Percentiles rank a stretch among this genome's conserved stretches.
Evolutionary conservation across 2,113 vertebrate species (phyloP).

Genomic region (Thryonomys swinderianus): DNA sequence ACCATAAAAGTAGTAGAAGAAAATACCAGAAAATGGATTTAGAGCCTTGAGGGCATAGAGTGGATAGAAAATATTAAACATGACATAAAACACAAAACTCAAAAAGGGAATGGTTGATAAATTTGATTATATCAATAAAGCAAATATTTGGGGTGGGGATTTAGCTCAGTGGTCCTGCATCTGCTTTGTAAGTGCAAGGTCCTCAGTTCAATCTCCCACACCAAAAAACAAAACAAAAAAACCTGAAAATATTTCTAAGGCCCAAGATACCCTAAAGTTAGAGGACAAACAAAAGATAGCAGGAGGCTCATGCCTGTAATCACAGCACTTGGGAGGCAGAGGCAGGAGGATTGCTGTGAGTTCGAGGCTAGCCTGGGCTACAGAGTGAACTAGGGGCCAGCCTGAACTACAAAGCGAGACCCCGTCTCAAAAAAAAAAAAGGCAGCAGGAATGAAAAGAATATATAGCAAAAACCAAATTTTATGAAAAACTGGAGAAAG

Average conservation of each 20-base stretch:
- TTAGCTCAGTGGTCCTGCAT: too few relatives aligned
- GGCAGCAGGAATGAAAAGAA: background rate
- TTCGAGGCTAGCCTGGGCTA: too few relatives aligned
- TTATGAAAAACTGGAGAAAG: background rate
- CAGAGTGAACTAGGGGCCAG: too few relatives aligned
- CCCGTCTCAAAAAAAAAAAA: too few relatives aligned
- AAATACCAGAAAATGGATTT: conserved; percentile 3
- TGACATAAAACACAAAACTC: background rate
- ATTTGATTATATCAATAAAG: background rate
- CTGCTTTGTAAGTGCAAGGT: too few relatives aligned
- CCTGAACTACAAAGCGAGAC: too few relatives aligned
- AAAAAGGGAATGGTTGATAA: background rate
- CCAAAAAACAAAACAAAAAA: too few relatives aligned
- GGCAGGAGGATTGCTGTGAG: too few relatives aligned
- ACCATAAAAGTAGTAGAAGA: background rate
- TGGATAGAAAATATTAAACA: background rate
- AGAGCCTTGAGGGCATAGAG: background rate
- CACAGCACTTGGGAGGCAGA: too few relatives aligned
- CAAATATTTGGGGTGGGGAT: background rate
- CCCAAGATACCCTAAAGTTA: background rate
- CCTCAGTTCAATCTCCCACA: too few relatives aligned
- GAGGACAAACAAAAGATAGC: background rate
- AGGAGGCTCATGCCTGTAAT: too few relatives aligned
- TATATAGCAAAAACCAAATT: background rate
- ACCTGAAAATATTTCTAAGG: background rate